Percentiles rank a stretch among this genome's conserved stretches.
phyloP scores from a whole-genome alignment of 2,888 invertebrate species.

The Malacosoma neustria region DNA sequence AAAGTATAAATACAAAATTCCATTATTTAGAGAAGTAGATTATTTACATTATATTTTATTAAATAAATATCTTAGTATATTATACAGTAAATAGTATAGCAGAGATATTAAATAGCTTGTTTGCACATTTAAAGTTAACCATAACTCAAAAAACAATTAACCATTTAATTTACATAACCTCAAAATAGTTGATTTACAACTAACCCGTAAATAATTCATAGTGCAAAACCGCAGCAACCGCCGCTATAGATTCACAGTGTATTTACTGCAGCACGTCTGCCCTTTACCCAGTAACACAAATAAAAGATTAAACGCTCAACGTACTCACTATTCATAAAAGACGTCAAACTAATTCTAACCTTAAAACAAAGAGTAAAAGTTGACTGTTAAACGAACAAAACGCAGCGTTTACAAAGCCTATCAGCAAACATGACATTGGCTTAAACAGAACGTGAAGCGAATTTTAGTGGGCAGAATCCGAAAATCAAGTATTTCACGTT shows the following conservation, averaged over 20 bases:
- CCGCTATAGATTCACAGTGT: slow-evolving; percentile 23
- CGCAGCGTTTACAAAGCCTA: slow-evolving; percentile 23
- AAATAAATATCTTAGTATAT: no score
- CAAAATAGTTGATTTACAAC: slow-evolving; percentile 20
- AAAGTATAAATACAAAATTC: no score
- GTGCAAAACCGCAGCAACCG: slow-evolving; percentile 24
- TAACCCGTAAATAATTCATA: slow-evolving; percentile 20
- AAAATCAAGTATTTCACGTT: slow-evolving; percentile 14
- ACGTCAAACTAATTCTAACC: slow-evolving; percentile 21
- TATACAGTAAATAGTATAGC: no score
- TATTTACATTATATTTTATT: no score
- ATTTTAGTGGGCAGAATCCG: slow-evolving; percentile 17
- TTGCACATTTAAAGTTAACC: slow-evolving; percentile 1
- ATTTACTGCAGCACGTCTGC: slow-evolving; percentile 36
- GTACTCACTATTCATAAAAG: slow-evolving; percentile 18
- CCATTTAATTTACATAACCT: slow-evolving; percentile 12
- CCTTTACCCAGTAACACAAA: slow-evolving; percentile 69
- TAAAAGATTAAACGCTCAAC: slow-evolving; percentile 39
- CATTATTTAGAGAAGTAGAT: no score
- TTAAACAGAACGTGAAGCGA: slow-evolving; percentile 48
- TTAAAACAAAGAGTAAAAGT: slow-evolving; percentile 18
- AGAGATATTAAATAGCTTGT: no score
- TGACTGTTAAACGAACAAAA: slow-evolving; percentile 12
- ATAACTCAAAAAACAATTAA: slow-evolving; percentile 3
- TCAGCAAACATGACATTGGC: slow-evolving; percentile 58